Evolutionary conservation across 2,113 vertebrate genomes (phyloP).

Genomic region (Macaca fascicularis): DNA sequence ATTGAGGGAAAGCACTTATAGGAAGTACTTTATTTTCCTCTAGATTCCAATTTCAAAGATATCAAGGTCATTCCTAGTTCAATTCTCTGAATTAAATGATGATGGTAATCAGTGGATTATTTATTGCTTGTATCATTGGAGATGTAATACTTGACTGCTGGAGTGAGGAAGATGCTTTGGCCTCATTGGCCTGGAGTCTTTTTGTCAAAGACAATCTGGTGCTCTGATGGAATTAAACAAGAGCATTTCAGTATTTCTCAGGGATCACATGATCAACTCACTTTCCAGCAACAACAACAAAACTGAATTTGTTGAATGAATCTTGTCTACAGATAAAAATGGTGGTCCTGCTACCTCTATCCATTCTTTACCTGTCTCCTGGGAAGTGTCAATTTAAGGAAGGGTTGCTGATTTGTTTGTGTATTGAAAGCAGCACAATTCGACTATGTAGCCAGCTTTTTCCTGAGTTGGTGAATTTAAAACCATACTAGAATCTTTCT

Average conservation of each 20-base stretch:
- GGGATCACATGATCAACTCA: background rate
- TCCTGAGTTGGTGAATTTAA: background rate
- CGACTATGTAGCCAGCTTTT: background rate
- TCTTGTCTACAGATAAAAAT: background rate
- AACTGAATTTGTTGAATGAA: too few relatives aligned
- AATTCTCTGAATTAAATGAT: conserved; percentile 2
- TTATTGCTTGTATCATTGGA: background rate
- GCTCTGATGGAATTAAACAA: background rate
- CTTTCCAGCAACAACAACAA: background rate
- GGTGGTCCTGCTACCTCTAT: background rate
- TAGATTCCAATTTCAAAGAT: background rate
- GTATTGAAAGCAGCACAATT: background rate
- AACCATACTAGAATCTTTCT: background rate
- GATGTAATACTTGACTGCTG: background rate
- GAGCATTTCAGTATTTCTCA: background rate
- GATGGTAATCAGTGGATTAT: background rate
- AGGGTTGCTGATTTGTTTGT: background rate
- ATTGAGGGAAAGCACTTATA: background rate
- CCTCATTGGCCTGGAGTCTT: background rate
- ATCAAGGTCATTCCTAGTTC: background rate
- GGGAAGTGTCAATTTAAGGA: background rate
- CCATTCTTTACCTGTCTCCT: background rate
- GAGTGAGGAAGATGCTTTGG: background rate
- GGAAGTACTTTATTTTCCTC: conserved; percentile 30
- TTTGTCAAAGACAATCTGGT: background rate